Evolutionary conservation across 2,888 invertebrate genomes (phyloP).

Genomic region (Acrobasis repandana): DNA sequence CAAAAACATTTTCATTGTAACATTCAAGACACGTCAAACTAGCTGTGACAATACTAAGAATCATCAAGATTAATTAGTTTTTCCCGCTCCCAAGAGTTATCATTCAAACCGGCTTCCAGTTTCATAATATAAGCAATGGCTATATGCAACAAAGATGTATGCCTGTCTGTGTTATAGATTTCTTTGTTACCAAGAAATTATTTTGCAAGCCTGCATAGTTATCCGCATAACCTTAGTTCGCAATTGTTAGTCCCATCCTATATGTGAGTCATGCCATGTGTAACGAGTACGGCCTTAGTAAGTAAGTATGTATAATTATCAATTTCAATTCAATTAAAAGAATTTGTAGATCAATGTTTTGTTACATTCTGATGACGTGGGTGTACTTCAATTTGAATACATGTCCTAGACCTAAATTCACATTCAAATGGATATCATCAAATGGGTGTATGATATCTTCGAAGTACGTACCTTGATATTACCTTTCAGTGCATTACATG

Average conservation of each 20-base stretch:
- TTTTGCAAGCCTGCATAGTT: slow-evolving; percentile 2
- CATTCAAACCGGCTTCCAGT: slow-evolving; percentile 11
- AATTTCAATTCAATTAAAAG: neutral
- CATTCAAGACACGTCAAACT: slow-evolving; percentile 8
- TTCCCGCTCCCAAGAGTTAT: slow-evolving; percentile 3
- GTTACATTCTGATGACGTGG: too few relatives aligned
- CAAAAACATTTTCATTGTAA: slow-evolving; percentile 1
- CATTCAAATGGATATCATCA: too few relatives aligned
- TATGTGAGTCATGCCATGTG: slow-evolving; percentile 15
- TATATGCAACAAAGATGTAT: slow-evolving; percentile 16
- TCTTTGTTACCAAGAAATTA: slow-evolving; percentile 20
- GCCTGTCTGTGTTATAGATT: neutral
- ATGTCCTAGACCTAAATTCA: too few relatives aligned
- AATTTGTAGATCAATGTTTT: too few relatives aligned
- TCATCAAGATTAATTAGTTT: slow-evolving; percentile 18
- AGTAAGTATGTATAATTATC: neutral
- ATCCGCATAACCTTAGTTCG: neutral
- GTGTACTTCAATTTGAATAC: too few relatives aligned
- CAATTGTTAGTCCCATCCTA: slow-evolving; percentile 6
- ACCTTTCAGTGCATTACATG: too few relatives aligned
- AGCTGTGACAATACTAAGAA: slow-evolving; percentile 10
- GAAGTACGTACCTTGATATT: too few relatives aligned
- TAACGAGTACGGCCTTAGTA: slow-evolving; percentile 3
- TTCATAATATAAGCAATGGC: slow-evolving; percentile 1
- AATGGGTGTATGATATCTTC: too few relatives aligned